A percentile compares a stretch with the other conserved stretches of the same genome.
Evolutionary conservation across 2,888 invertebrate species (phyloP).

Genomic region (Dorcus parallelipipedus): DNA sequence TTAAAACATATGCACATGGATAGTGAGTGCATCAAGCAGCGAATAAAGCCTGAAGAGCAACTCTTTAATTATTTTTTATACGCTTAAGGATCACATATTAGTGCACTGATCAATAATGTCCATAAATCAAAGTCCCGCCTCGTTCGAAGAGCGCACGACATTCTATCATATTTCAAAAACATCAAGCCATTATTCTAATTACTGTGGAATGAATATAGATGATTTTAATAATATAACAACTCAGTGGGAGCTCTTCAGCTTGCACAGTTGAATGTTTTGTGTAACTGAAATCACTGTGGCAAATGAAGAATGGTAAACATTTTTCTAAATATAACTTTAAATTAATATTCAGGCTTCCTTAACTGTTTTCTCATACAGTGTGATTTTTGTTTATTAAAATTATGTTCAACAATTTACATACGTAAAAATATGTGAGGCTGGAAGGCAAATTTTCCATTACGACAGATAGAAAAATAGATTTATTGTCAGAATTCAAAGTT

Average conservation of each 20-base stretch:
- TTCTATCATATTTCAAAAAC: constrained; percentile 48
- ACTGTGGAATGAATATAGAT: constrained; percentile 43
- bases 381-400: no score
- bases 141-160: constrained; percentile 43
- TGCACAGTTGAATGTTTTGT: constrained; percentile 2
- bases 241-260: constrained; percentile 21
- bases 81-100: constrained; percentile 14
- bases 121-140: constrained; percentile 47
- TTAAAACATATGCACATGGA: no score
- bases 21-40: no score
- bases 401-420: no score
- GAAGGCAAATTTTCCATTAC: no score
- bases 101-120: constrained; percentile 38
- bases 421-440: no score
- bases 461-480: no score
- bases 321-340: background rate
- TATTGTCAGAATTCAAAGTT: no score
- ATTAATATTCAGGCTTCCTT: background rate
- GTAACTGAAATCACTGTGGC: constrained; percentile 8
- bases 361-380: background rate
- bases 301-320: constrained; percentile 4
- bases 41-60: no score
- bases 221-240: constrained; percentile 41
- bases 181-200: constrained; percentile 48
- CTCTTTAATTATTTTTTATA: constrained; percentile 15